A percentile compares a stretch with the other conserved stretches of the same genome.
Conservation (phyloP, 2,888 invertebrate genomes). For the Phyllotreta striolata region DNA sequence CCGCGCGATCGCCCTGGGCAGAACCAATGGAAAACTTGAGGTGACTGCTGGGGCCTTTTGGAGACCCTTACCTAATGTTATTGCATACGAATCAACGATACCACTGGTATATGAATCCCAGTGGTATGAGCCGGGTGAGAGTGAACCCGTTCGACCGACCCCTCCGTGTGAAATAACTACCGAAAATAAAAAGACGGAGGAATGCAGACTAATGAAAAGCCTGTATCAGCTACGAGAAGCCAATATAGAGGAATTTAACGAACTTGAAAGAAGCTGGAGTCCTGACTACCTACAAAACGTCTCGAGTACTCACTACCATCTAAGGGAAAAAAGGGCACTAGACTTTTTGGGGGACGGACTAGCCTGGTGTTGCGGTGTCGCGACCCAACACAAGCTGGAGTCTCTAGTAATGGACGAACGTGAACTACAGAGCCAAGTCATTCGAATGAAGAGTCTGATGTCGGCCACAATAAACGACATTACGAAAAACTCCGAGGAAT, state of each 20-base stretch:
- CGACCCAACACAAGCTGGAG: slow-evolving; percentile 9
- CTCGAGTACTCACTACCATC: background rate
- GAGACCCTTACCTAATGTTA: background rate
- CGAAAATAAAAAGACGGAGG: background rate
- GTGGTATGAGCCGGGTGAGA: background rate
- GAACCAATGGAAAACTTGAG: background rate
- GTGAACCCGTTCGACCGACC: background rate
- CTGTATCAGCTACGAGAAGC: background rate
- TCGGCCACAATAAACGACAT: slow-evolving; percentile 3
- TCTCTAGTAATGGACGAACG: slow-evolving; percentile 6
- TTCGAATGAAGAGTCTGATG: background rate
- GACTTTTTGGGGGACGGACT: slow-evolving; percentile 5
- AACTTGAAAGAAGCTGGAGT: slow-evolving; percentile 5
- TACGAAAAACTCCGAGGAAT: slow-evolving; percentile 7
- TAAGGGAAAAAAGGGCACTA: slow-evolving; percentile 8
- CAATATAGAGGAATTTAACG: background rate
- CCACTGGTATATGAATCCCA: background rate
- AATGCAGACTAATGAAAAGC: background rate
- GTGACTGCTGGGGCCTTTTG: slow-evolving; percentile 7
- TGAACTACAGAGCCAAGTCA: background rate
- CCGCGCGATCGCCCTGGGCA: background rate
- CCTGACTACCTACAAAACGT: slow-evolving; percentile 4
- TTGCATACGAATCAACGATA: slow-evolving; percentile 6
- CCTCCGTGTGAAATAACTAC: background rate
- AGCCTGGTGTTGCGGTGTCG: slow-evolving; percentile 7